Evolutionary conservation across 37 sponge, comb jelly and placozoan genomes (phyloP).

Genomic region (Aplysina aerophoba): DNA sequence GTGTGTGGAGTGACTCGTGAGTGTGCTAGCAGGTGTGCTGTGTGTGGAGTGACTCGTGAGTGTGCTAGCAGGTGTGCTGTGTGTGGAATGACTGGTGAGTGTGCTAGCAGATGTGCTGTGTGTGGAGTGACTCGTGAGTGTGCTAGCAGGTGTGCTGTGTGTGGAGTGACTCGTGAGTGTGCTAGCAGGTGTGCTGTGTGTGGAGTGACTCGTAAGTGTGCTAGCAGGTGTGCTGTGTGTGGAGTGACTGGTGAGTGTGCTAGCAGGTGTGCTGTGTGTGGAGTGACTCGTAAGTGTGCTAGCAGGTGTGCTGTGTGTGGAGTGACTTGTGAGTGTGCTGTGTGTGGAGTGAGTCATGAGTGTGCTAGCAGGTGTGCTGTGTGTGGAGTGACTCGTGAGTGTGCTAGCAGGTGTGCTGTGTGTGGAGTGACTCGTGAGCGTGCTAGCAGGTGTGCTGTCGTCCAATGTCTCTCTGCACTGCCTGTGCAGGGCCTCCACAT

Average conservation of each 20-base stretch:
- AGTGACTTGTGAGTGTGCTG: neutral
- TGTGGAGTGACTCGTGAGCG: no score
- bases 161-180: neutral
- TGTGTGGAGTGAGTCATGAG: no score
- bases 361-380: constrained; percentile 30
- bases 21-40: neutral
- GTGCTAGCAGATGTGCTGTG: neutral
- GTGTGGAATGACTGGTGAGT: neutral
- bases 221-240: constrained; percentile 20
- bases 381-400: neutral
- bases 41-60: no score
- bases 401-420: neutral
- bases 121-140: no score
- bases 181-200: neutral
- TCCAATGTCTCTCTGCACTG: neutral
- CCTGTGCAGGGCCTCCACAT: constrained; percentile 55
- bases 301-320: constrained; percentile 1
- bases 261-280: neutral
- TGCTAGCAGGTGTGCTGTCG: no score
- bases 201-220: no score
- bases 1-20: neutral
- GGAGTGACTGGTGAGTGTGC: neutral
- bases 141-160: constrained; percentile 27
- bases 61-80: constrained; percentile 33
- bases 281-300: no score